These are phyloP conservation scores for Oreohelix idahoensis DNA, from an alignment of 1,140 invertebrate genomes.

Conservation along the genomic window DNA sequence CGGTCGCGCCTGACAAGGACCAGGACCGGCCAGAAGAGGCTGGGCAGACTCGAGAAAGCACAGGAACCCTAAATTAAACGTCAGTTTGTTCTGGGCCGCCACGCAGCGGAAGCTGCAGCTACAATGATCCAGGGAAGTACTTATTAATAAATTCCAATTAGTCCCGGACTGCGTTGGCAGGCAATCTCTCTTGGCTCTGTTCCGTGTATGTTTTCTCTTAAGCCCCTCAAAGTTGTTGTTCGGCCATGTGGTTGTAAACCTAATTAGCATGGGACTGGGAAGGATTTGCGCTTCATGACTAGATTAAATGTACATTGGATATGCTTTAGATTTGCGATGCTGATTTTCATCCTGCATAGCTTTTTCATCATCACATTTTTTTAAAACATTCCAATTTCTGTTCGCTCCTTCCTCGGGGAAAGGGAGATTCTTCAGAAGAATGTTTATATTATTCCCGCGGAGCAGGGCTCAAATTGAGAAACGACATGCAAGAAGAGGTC, in stretches of 20 bases:
- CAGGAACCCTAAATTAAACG: conserved; percentile 25
- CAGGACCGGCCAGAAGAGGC: not conserved
- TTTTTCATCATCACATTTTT: not conserved
- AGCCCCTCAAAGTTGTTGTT: conserved; percentile 33
- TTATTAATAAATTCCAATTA: conserved; percentile 40
- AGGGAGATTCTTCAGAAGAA: not conserved
- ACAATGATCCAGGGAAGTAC: conserved; percentile 14
- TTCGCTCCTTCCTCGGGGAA: not conserved
- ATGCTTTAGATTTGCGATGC: conserved; percentile 26
- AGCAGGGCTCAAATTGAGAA: not conserved
- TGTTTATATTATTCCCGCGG: not conserved
- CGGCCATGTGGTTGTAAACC: conserved; percentile 37
- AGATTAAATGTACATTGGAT: conserved; percentile 34
- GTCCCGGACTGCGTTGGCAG: not conserved
- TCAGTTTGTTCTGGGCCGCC: conserved; percentile 8
- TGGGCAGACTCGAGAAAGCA: not conserved
- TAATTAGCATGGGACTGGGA: not conserved
- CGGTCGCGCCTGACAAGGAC: not conserved
- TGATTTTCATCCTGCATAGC: conserved; percentile 12
- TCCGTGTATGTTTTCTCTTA: conserved; percentile 16
- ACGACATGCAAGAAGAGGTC: not conserved
- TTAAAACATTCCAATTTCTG: not conserved
- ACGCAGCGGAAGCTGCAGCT: conserved; percentile 15
- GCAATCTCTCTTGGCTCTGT: conserved; percentile 31
- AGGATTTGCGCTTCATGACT: conserved; percentile 23